Percentiles rank a stretch among this genome's conserved stretches.
Evolutionary conservation across 2,888 invertebrate genomes (phyloP).

Genomic region (Gortyna flavago): DNA sequence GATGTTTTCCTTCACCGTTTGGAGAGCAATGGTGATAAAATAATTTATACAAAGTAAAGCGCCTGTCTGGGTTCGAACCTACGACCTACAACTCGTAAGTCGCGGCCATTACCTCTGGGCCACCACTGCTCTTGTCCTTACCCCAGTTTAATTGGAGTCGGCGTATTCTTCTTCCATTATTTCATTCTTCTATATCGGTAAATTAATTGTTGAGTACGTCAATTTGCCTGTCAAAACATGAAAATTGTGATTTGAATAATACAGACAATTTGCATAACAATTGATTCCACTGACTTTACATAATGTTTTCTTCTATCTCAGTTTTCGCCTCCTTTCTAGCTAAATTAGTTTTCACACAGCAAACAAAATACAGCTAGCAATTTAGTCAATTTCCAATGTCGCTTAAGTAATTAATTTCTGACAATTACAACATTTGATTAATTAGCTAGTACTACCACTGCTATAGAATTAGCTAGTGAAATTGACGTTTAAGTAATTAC

Average conservation of each 20-base stretch:
- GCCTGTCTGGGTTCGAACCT: too few relatives aligned
- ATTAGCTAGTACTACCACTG: too few relatives aligned
- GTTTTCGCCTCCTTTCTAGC: background rate
- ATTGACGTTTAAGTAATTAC: conserved; percentile 22
- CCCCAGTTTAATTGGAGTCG: background rate
- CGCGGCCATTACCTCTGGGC: too few relatives aligned
- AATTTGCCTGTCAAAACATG: too few relatives aligned
- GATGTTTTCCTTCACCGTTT: too few relatives aligned
- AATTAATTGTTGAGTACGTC: too few relatives aligned
- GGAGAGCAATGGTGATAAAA: too few relatives aligned
- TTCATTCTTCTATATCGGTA: background rate
- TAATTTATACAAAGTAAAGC: too few relatives aligned
- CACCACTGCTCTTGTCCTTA: too few relatives aligned
- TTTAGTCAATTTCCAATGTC: background rate
- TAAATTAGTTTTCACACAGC: background rate
- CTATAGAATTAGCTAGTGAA: background rate
- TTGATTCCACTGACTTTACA: background rate
- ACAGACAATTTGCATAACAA: background rate
- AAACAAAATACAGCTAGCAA: background rate
- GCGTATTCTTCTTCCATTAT: background rate
- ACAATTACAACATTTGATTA: background rate
- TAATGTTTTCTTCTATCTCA: too few relatives aligned
- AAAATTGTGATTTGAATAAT: background rate
- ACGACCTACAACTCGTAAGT: too few relatives aligned
- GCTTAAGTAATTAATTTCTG: background rate